Conservation (phyloP, 2,797 vertebrate genomes). For the Pygocentrus nattereri region DNA sequence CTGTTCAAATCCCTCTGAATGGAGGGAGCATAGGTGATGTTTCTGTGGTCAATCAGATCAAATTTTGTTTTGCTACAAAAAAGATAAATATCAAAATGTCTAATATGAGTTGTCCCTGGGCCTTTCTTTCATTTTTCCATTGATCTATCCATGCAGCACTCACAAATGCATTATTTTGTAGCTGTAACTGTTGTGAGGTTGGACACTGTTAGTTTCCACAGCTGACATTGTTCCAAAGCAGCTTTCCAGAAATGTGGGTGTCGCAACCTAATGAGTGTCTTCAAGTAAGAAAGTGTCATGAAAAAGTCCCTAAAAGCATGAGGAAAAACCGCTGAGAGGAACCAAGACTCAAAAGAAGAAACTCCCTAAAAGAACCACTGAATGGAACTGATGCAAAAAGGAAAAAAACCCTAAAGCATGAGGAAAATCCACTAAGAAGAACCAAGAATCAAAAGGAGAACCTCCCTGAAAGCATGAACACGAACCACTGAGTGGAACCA, state of each 20-base stretch:
- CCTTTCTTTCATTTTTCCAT: not conserved
- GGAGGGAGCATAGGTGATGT: constrained; percentile 77
- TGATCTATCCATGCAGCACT: not conserved
- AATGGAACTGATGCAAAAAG: too few relatives aligned
- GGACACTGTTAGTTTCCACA: not conserved
- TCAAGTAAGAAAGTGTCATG: not conserved
- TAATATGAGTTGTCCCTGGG: constrained; percentile 3
- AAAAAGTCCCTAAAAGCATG: not conserved
- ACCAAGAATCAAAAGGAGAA: too few relatives aligned
- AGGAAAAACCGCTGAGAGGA: not conserved
- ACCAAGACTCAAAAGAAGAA: too few relatives aligned
- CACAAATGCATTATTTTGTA: not conserved
- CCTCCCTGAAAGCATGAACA: too few relatives aligned
- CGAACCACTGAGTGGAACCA: too few relatives aligned
- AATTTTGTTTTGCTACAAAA: constrained; percentile 68
- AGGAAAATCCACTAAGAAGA: too few relatives aligned
- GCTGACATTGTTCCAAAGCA: too few relatives aligned
- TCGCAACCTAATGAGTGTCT: too few relatives aligned
- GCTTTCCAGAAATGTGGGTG: too few relatives aligned
- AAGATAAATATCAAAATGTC: constrained; percentile 63
- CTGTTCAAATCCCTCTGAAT: constrained; percentile 72
- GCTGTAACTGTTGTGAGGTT: not conserved
- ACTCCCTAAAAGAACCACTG: not conserved
- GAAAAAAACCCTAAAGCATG: too few relatives aligned
- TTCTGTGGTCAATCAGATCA: constrained; percentile 76